These are phyloP conservation scores for Plutella xylostella DNA, from an alignment of 2,888 invertebrate genomes.

Conservation along the genomic window DNA sequence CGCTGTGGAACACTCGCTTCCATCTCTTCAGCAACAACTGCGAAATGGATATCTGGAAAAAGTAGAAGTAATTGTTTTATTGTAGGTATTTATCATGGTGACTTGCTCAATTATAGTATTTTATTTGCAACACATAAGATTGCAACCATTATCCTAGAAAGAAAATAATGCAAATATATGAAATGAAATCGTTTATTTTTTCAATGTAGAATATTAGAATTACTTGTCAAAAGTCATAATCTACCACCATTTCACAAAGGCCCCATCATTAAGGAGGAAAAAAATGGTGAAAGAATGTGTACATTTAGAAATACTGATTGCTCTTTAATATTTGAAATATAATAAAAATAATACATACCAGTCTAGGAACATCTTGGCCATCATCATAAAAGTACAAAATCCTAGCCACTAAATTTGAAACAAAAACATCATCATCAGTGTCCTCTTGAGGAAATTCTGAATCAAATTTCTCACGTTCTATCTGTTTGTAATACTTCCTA, in stretches of 20 bases:
- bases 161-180: too few relatives aligned
- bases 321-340: not conserved
- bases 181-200: too few relatives aligned
- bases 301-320: too few relatives aligned
- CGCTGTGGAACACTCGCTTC: conserved; percentile 46
- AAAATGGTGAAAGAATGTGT: too few relatives aligned
- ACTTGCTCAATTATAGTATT: too few relatives aligned
- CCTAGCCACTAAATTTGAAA: conserved; percentile 72
- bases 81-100: too few relatives aligned
- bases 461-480: conserved; percentile 79
- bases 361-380: conserved; percentile 72
- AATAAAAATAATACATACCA: conserved; percentile 52
- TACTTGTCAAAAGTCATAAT: too few relatives aligned
- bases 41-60: conserved; percentile 61
- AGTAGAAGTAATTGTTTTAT: not conserved
- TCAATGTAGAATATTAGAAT: too few relatives aligned
- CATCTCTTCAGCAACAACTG: conserved; percentile 66
- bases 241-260: too few relatives aligned
- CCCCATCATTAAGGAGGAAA: too few relatives aligned
- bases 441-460: conserved; percentile 57
- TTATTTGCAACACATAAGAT: too few relatives aligned
- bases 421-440: conserved; percentile 52
- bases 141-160: too few relatives aligned
- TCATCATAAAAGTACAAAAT: conserved; percentile 83
- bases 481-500: conserved; percentile 74